Percentiles rank a stretch among this genome's conserved stretches.
Evolutionary conservation across 2,113 vertebrate genomes (phyloP).

Genomic region (Caloenas nicobarica): DNA sequence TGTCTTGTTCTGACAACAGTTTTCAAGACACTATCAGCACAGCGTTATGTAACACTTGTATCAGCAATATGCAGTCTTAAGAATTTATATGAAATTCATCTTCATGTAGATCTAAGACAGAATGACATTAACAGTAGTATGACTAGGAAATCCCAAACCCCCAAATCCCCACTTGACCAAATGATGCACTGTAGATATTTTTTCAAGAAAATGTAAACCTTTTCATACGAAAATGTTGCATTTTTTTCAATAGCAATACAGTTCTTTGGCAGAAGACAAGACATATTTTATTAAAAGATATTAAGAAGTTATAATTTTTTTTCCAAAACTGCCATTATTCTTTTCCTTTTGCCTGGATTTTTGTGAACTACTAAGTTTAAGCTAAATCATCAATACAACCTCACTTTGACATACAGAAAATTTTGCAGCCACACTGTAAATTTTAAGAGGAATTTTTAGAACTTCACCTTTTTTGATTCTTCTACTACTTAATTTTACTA

Average conservation of each 20-base stretch:
- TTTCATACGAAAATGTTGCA: neutral
- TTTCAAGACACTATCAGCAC: neutral
- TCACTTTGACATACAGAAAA: neutral
- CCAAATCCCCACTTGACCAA: neutral
- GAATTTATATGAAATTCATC: neutral
- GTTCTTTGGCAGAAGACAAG: neutral
- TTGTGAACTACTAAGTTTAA: neutral
- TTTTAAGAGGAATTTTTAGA: neutral
- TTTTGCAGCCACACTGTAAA: neutral
- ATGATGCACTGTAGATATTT: neutral
- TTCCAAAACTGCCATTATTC: neutral
- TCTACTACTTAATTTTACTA: neutral
- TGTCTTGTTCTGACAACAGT: neutral
- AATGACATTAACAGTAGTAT: neutral
- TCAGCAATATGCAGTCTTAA: neutral
- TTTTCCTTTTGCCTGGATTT: neutral
- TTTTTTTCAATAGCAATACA: neutral
- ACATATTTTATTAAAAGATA: neutral
- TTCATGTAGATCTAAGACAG: neutral
- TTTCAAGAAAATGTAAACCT: neutral
- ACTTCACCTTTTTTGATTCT: neutral
- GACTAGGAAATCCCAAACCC: neutral
- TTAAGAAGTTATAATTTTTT: neutral
- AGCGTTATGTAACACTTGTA: neutral
- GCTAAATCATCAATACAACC: neutral